These are phyloP conservation scores for Fundulus diaphanus DNA, from an alignment of 2,797 vertebrate genomes.

Conservation along the genomic window DNA sequence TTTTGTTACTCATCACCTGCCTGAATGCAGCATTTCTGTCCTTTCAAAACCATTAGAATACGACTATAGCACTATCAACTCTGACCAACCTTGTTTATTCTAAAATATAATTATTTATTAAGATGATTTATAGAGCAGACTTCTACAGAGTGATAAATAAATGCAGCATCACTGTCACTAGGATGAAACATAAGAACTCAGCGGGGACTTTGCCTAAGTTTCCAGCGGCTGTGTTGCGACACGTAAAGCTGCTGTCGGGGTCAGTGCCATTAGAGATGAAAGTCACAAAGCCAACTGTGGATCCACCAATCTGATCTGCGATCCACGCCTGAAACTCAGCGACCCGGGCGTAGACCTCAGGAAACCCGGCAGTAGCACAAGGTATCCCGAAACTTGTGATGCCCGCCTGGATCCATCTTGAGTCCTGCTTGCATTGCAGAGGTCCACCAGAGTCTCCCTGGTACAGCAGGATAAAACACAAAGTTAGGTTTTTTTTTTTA, in stretches of 20 bases:
- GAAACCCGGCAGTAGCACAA: constrained; percentile 54
- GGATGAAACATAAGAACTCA: not conserved
- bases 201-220: not conserved
- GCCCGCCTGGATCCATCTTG: constrained; percentile 71
- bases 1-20: not conserved
- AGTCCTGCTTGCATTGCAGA: constrained; percentile 68
- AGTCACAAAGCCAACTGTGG: constrained; percentile 45
- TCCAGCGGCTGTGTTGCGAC: constrained; percentile 5
- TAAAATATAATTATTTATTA: not conserved
- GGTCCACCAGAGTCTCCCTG: constrained; percentile 81
- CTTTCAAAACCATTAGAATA: not conserved
- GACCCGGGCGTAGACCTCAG: constrained; percentile 72
- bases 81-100: not conserved
- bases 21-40: not conserved
- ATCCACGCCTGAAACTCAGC: constrained; percentile 72
- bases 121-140: not conserved
- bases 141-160: not conserved
- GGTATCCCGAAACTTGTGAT: constrained; percentile 70
- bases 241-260: constrained; percentile 51
- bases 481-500: too few relatives aligned
- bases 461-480: not conserved
- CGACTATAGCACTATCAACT: not conserved
- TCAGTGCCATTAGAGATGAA: constrained; percentile 50
- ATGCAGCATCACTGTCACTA: constrained; percentile 5
- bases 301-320: constrained; percentile 13